These are phyloP conservation scores for Spilarctia lutea DNA, from an alignment of 2,888 invertebrate genomes.

Conservation along the genomic window DNA sequence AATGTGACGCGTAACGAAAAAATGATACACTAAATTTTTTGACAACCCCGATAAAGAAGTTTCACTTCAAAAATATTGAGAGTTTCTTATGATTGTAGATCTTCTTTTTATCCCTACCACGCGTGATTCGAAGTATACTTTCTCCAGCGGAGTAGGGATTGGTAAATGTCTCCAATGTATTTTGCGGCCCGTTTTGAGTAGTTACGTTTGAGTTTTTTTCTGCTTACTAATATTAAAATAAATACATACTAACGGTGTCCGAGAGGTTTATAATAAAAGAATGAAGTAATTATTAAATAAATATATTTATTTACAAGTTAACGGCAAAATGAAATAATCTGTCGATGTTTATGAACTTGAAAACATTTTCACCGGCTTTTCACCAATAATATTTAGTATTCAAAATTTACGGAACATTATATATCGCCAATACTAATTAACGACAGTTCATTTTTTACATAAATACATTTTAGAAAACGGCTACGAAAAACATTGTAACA, in stretches of 20 bases:
- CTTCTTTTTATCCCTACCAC: no score
- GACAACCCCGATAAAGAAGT: no score
- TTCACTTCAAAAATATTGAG: no score
- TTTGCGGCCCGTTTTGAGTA: no score
- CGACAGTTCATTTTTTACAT: conserved; percentile 74
- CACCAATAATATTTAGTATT: conserved; percentile 51
- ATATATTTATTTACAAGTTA: conserved; percentile 86
- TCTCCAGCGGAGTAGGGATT: no score
- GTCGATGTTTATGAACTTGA: conserved; percentile 77
- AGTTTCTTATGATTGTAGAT: no score
- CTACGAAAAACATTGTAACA: conserved; percentile 8
- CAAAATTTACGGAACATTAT: conserved; percentile 60
- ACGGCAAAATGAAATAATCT: conserved; percentile 78
- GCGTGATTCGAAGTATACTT: no score
- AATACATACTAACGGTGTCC: background rate
- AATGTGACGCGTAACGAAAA: no score
- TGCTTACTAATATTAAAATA: background rate
- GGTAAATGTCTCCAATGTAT: no score
- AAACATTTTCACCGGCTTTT: conserved; percentile 57
- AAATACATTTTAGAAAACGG: conserved; percentile 71
- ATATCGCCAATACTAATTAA: conserved; percentile 65
- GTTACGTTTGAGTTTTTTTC: no score
- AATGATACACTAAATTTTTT: no score
- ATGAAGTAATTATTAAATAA: conserved; percentile 81
- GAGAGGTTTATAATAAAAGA: conserved; percentile 63